A percentile compares a stretch with the other conserved stretches of the same genome.
These are phyloP conservation scores for Muscicapa adusta DNA, from an alignment of 2,113 vertebrate genomes.

Conservation along the genomic window DNA sequence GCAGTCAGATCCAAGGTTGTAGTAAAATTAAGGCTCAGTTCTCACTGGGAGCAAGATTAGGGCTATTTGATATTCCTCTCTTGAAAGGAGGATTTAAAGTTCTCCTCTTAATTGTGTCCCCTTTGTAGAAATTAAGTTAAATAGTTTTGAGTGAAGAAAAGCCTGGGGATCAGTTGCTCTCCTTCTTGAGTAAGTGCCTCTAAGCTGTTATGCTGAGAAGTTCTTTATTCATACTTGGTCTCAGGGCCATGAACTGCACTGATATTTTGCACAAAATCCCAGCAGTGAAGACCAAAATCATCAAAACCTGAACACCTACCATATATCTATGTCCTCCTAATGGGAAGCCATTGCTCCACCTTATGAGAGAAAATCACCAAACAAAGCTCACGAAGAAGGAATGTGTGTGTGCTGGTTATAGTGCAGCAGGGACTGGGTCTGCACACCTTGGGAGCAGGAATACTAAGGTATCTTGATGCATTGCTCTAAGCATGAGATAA, in stretches of 20 bases:
- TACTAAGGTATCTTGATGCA: neutral
- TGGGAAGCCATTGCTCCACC: neutral
- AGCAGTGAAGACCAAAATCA: neutral
- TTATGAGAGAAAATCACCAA: neutral
- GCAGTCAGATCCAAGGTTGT: neutral
- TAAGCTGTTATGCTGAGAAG: neutral
- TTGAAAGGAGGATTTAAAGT: neutral
- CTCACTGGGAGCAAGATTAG: neutral
- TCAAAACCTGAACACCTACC: neutral
- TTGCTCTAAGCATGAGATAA: neutral
- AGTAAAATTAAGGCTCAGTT: neutral
- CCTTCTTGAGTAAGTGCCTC: neutral
- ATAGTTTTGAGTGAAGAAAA: neutral
- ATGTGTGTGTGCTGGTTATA: neutral
- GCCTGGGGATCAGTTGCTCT: neutral
- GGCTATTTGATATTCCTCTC: neutral
- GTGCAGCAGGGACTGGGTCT: neutral
- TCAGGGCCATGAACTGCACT: fast-evolving
- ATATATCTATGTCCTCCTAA: neutral
- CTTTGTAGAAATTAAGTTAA: neutral
- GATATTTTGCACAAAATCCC: neutral
- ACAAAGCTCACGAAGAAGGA: neutral
- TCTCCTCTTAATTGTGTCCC: neutral
- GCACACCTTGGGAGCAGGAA: neutral
- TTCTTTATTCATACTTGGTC: neutral